A percentile compares a stretch with the other conserved stretches of the same genome.
Evolutionary conservation across 2,113 vertebrate genomes (phyloP).

Genomic region (Carassius gibelio): DNA sequence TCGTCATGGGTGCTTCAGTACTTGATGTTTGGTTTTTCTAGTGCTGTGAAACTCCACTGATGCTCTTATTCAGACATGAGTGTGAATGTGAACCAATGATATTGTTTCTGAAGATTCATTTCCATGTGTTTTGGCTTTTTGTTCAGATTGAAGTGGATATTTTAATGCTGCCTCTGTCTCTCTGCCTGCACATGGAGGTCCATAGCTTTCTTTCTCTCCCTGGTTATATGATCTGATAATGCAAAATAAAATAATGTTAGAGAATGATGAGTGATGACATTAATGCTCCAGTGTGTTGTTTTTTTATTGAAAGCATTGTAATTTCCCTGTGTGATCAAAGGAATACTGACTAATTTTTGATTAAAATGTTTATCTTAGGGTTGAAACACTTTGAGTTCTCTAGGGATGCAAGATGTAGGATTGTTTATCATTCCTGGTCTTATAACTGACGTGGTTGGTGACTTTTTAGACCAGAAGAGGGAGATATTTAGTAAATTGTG

Average conservation of each 20-base stretch:
- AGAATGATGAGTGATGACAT: slow-evolving; percentile 18
- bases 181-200: not conserved
- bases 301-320: not conserved
- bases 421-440: too few relatives aligned
- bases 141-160: slow-evolving; percentile 21
- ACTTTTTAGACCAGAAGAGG: too few relatives aligned
- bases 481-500: too few relatives aligned
- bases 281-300: not conserved
- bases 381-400: too few relatives aligned
- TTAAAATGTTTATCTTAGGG: too few relatives aligned
- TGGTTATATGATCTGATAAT: slow-evolving; percentile 46
- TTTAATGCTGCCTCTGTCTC: slow-evolving; percentile 10
- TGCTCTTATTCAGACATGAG: slow-evolving; percentile 19
- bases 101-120: slow-evolving; percentile 17
- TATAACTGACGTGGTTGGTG: too few relatives aligned
- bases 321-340: too few relatives aligned
- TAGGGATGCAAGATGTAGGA: too few relatives aligned
- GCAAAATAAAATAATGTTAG: slow-evolving; percentile 53
- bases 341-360: too few relatives aligned
- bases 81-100: slow-evolving; percentile 2
- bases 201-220: slow-evolving; percentile 8
- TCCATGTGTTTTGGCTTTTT: slow-evolving; percentile 21
- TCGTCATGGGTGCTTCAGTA: not conserved
- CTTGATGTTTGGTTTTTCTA: slow-evolving; percentile 7
- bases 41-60: slow-evolving; percentile 1